Conservation (phyloP, 2,797 vertebrate genomes). For the Xiphophorus birchmanni region DNA sequence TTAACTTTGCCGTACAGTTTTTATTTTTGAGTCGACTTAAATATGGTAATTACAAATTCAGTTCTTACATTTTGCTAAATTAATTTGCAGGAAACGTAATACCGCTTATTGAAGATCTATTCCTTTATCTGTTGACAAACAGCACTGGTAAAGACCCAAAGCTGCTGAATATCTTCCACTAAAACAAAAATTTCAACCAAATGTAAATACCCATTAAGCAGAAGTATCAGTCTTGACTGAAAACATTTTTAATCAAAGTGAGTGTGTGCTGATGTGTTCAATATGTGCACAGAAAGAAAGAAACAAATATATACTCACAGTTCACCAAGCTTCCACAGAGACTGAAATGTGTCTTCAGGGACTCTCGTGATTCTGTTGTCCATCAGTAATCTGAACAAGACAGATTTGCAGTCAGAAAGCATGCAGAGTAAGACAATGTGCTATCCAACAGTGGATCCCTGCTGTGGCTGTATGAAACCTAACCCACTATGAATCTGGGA, state of each 20-base stretch:
- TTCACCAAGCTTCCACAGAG: conserved; percentile 81
- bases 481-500: neutral
- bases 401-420: conserved; percentile 31
- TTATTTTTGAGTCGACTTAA: neutral
- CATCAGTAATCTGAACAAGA: conserved; percentile 77
- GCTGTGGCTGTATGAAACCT: neutral
- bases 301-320: conserved; percentile 69
- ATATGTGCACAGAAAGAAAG: neutral
- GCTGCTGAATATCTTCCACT: neutral
- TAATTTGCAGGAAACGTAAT: neutral
- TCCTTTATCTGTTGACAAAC: neutral
- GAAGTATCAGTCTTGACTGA: neutral
- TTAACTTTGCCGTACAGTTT: neutral
- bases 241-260: neutral
- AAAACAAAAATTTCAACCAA: neutral
- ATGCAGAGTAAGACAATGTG: neutral
- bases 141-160: neutral
- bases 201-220: neutral
- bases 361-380: conserved; percentile 83
- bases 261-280: neutral
- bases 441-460: neutral
- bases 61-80: neutral
- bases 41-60: neutral
- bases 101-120: neutral
- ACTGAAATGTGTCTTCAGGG: conserved; percentile 85